A percentile compares a stretch with the other conserved stretches of the same genome.
Conservation (phyloP, 2,113 vertebrate species). For the Peromyscus californicus region DNA sequence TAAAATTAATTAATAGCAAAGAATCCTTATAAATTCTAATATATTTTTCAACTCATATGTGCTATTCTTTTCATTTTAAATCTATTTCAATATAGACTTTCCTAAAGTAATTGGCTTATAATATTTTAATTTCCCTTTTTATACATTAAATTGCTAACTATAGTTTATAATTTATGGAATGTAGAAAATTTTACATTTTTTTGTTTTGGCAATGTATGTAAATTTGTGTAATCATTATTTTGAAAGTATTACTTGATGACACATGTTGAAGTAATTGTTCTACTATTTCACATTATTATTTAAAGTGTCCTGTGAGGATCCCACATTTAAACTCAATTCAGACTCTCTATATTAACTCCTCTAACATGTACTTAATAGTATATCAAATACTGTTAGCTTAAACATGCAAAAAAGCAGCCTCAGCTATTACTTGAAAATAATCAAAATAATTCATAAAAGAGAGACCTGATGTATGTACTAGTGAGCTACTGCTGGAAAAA, state of each 20-base stretch:
- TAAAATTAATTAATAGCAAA: slow-evolving; percentile 2
- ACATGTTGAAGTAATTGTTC: neutral
- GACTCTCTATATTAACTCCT: neutral
- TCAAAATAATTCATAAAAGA: neutral
- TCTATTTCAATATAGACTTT: neutral
- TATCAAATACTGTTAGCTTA: neutral
- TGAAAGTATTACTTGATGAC: neutral
- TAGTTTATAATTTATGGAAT: neutral
- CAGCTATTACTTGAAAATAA: too few relatives aligned
- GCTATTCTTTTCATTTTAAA: neutral
- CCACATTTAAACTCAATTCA: slow-evolving; percentile 8
- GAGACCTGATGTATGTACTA: neutral
- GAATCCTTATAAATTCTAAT: neutral
- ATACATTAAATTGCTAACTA: neutral
- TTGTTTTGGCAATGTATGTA: neutral
- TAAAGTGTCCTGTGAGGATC: neutral
- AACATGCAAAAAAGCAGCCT: neutral
- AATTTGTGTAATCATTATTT: neutral
- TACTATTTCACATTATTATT: slow-evolving; percentile 6
- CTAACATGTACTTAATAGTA: neutral
- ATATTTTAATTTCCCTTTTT: neutral
- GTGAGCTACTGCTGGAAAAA: neutral
- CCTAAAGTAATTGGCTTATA: neutral
- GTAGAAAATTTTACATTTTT: neutral
- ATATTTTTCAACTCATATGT: neutral